Evolutionary conservation across 2,113 vertebrate species (phyloP), one percentile per base, ranked within the genome.

Genomic region (Gallinago jamesoni): DNA sequence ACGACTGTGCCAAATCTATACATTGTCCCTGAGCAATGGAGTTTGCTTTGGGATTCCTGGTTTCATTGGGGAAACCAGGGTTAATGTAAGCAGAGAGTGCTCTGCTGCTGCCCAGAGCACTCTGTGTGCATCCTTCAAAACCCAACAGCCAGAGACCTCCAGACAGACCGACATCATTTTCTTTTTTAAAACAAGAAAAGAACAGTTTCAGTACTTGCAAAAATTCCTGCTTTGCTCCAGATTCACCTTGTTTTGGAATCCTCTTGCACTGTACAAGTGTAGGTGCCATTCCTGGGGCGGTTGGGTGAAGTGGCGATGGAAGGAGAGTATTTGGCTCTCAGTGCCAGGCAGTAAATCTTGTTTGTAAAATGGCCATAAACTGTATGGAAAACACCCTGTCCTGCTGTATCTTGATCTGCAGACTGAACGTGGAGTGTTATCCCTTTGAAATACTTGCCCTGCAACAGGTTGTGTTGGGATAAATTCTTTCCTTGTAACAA

Each of bases 1-100:
- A 97, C 92, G 96, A 91, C 83, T 43, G 62, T 88, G 86, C 55
- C 62, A 86, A 96, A 97, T 94, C 93, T 48, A 84, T 92, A 62
- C 21, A 3, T 90, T 73, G 57, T 90, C 94, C 91, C 96, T 56
- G 89, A 93, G 89, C 30, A 83, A n/a, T 35, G 27, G 53, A 74
- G 12, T 27, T 93, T 94, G 86, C 85, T 83, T 96, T 59, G 50
- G 76, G 62, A 76, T 93, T 87, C 95, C 90, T 85, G 82, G 79
- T 88, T 96, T 85, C 77, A 10, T 45, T 76, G 75, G 39, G 57
- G 75, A 94, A 87, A 47, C 8, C 7, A 78, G 94, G 84, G 28
- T 28, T 39, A 74, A 90, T 45, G 63, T 13, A 68, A 57, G 37
- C 70, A 66, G 56, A 43, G 47, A 68, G 59, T 15, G 66, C 43